phyloP scores from a whole-genome alignment of 2,797 vertebrate genomes.

The Apogon talboti region DNA sequence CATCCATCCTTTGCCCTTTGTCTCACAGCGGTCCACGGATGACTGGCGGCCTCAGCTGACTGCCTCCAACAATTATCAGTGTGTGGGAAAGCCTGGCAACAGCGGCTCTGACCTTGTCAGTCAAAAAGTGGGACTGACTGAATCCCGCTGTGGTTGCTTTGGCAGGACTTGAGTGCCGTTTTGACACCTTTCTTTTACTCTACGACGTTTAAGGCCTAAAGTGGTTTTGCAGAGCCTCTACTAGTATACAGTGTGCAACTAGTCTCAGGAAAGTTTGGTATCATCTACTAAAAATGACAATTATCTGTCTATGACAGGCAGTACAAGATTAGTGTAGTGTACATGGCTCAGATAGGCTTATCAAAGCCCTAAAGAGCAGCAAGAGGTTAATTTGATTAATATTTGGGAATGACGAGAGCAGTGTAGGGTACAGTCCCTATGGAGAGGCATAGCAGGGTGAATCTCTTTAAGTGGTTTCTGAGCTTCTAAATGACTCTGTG shows the following conservation, averaged over 20 bases:
- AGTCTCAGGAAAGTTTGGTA: not conserved
- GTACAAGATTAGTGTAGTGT: conserved; percentile 29
- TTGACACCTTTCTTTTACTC: conserved; percentile 32
- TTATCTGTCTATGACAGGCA: conserved; percentile 4
- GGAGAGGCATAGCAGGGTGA: conserved; percentile 39
- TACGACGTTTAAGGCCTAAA: conserved; percentile 25
- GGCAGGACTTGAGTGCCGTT: conserved; percentile 51
- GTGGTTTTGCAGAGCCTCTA: conserved; percentile 21
- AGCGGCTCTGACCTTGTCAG: conserved; percentile 78
- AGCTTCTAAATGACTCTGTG: conserved; percentile 65
- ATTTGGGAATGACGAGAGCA: conserved; percentile 34
- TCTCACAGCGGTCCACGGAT: conserved; percentile 69
- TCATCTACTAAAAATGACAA: too few species aligned
- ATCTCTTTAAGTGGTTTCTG: conserved; percentile 51
- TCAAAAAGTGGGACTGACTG: conserved; percentile 62
- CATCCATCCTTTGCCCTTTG: conserved; percentile 72
- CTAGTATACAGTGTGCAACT: not conserved
- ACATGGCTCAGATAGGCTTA: conserved; percentile 41
- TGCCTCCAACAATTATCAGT: conserved; percentile 73
- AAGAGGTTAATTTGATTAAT: conserved; percentile 60
- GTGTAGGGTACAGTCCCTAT: conserved; percentile 4
- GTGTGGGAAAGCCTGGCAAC: conserved; percentile 78
- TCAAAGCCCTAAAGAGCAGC: conserved; percentile 25
- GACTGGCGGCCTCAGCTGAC: conserved; percentile 80
- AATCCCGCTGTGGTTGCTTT: conserved; percentile 49